A percentile compares a stretch with the other conserved stretches of the same genome.
phyloP scores from a whole-genome alignment of 2,888 invertebrate species.

The Cephonodes hylas region DNA sequence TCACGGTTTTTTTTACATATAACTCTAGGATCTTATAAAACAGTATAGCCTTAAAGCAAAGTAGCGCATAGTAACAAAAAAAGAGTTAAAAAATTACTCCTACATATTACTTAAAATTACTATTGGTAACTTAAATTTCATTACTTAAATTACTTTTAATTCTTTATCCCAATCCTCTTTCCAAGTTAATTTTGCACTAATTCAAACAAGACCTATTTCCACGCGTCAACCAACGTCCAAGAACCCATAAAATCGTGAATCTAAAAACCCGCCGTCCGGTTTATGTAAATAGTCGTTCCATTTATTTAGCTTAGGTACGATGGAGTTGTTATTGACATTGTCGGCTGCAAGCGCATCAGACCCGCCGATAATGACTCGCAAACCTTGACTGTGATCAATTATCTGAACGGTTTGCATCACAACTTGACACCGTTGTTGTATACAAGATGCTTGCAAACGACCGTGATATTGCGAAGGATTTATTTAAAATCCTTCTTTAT shows the following conservation, averaged over 20 bases:
- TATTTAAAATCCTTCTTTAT: background rate
- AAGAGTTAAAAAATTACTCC: too few species aligned
- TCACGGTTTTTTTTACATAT: too few species aligned
- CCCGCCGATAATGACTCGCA: constrained; percentile 44
- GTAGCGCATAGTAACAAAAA: too few species aligned
- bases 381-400: constrained; percentile 75
- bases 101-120: too few species aligned
- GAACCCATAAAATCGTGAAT: background rate
- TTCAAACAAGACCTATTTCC: too few species aligned
- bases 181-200: too few species aligned
- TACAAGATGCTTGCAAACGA: constrained; percentile 1
- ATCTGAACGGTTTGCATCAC: constrained; percentile 72
- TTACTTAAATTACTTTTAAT: too few species aligned
- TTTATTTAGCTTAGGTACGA: background rate
- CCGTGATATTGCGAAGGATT: constrained; percentile 27
- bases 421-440: constrained; percentile 60
- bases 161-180: too few species aligned
- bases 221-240: background rate
- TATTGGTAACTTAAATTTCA: too few species aligned
- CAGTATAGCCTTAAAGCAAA: too few species aligned
- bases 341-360: constrained; percentile 3
- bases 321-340: constrained; percentile 9
- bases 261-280: background rate
- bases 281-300: background rate
- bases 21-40: too few species aligned